Percentiles rank a stretch among this genome's conserved stretches.
Conservation (phyloP, 2,113 vertebrate genomes). For the Trogon melanurus region DNA sequence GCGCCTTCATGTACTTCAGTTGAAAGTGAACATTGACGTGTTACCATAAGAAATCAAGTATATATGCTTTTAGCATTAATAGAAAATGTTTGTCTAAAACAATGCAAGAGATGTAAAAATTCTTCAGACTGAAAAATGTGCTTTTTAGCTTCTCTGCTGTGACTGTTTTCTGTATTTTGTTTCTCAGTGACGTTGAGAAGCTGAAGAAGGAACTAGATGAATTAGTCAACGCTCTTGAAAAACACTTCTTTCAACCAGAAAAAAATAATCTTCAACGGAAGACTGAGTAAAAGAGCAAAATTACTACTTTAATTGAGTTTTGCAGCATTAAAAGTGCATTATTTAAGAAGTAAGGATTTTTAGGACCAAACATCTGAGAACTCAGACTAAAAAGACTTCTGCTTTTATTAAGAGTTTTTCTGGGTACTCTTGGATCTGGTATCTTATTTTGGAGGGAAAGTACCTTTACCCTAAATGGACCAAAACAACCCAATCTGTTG, state of each 20-base stretch:
- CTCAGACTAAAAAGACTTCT: neutral
- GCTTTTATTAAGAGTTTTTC: neutral
- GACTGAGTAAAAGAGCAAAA: conserved; percentile 74
- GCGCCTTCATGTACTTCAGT: neutral
- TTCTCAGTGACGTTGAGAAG: conserved; percentile 82
- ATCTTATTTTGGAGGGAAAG: neutral
- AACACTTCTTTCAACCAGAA: conserved; percentile 92
- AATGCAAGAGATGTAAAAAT: neutral
- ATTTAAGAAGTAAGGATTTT: conserved; percentile 31
- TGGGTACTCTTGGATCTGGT: neutral
- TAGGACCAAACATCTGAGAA: conserved; percentile 20
- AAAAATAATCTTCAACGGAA: conserved; percentile 90
- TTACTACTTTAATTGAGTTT: neutral
- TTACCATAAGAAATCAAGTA: neutral
- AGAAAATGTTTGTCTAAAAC: neutral
- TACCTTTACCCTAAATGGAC: neutral
- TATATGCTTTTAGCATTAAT: neutral
- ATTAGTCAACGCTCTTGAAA: conserved; percentile 86
- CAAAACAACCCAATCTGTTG: neutral
- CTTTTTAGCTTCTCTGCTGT: neutral
- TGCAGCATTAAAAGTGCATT: neutral
- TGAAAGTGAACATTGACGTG: neutral
- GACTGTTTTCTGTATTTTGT: neutral
- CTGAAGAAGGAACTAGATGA: conserved; percentile 89
- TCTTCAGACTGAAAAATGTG: neutral